Evolutionary conservation across 1,140 invertebrate species (phyloP).

Genomic region (Meloidogyne floridensis): DNA sequence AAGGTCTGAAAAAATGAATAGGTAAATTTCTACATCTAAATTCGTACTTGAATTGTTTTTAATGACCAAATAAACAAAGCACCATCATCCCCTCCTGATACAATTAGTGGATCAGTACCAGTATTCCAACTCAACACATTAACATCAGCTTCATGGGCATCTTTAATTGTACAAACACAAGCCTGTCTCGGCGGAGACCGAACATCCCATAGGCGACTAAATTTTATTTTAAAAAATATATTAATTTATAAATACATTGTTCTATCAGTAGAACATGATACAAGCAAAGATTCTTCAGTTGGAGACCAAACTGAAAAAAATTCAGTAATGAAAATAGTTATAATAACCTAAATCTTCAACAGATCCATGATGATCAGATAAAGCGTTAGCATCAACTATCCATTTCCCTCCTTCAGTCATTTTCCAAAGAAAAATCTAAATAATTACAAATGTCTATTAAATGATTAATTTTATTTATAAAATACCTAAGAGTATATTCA

Average conservation of each 20-base stretch:
- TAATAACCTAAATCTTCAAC: slow-evolving; percentile 83
- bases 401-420: slow-evolving; percentile 77
- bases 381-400: slow-evolving; percentile 84
- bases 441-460: slow-evolving; percentile 18
- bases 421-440: slow-evolving; percentile 88
- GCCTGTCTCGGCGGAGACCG: slow-evolving; percentile 81
- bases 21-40: neutral
- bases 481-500: neutral
- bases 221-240: slow-evolving; percentile 21
- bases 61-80: slow-evolving; percentile 92
- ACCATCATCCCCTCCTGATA: slow-evolving; percentile 93
- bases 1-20: neutral
- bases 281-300: slow-evolving; percentile 80
- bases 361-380: slow-evolving; percentile 83
- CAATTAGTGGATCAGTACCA: slow-evolving; percentile 81
- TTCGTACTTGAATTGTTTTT: slow-evolving; percentile 76
- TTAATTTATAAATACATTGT: slow-evolving; percentile 31
- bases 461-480: no score
- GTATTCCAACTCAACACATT: slow-evolving; percentile 98
- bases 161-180: slow-evolving; percentile 83
- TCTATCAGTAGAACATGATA: slow-evolving; percentile 56
- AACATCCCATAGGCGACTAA: slow-evolving; percentile 58
- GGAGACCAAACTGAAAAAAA: slow-evolving; percentile 87
- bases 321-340: neutral
- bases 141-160: slow-evolving; percentile 87